Evolutionary conservation across 2,888 invertebrate species (phyloP).

Genomic region (Gastrophysa polygoni): DNA sequence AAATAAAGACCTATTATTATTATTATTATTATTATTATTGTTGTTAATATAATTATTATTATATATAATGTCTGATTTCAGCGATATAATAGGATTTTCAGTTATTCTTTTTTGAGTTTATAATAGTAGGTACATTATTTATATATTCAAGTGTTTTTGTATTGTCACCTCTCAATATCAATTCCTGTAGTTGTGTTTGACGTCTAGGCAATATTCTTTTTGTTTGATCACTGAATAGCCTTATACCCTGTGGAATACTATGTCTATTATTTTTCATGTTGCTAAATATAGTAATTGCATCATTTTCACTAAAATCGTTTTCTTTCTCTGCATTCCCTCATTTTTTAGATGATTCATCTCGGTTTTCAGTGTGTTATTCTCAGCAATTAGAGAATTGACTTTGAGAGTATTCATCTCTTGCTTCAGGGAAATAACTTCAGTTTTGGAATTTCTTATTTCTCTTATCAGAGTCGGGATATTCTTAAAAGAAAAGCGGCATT

Average conservation of each 20-base stretch:
- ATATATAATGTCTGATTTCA: neutral
- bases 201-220: neutral
- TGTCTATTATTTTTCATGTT: too few species aligned
- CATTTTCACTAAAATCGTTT: too few species aligned
- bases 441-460: neutral
- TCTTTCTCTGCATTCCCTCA: too few species aligned
- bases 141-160: constrained; percentile 4
- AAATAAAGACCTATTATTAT: too few species aligned
- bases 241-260: neutral
- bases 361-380: neutral
- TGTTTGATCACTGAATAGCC: neutral
- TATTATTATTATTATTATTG: too few species aligned
- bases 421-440: constrained; percentile 3
- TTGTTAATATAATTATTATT: too few species aligned
- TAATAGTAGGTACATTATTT: constrained; percentile 1
- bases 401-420: neutral
- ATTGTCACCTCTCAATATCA: neutral
- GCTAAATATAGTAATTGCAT: constrained; percentile 3
- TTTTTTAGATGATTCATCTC: too few species aligned
- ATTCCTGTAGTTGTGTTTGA: neutral
- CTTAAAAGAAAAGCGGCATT: neutral
- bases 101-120: neutral
- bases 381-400: neutral
- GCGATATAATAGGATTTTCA: neutral
- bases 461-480: neutral